Base-by-base conservation (phyloP, 2,797 vertebrate genomes). In the Pitangus sulphuratus region DNA sequence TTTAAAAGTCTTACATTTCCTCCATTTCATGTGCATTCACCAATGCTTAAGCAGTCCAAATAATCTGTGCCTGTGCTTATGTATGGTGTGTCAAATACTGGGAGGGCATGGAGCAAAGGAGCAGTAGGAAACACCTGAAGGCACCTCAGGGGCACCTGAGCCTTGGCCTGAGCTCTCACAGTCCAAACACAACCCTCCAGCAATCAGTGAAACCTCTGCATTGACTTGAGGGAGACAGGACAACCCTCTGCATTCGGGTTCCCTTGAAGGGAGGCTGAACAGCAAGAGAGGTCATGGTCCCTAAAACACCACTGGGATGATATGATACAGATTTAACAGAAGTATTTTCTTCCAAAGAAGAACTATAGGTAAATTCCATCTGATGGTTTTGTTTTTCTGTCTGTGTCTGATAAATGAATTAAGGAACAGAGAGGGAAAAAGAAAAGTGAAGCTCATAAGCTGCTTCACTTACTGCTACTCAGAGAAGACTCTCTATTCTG, bases 281-380 rank as follows among this genome's bases (percentile, higher is more conserved):
- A 22, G 19, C 40, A 37, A 42, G 44, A 22, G 64, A 85, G 50
- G 69, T 4, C 0, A 0, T 25, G 54, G 30, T n/a, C 88, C 81
- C 64, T 60, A 4, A 56, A 77, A n/a, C 57, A 13, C 12, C 6
- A 3, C 7, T 33, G 45, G 51, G 42, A 56, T 48, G 30, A 4
- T 1, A 8, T 8, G 47, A 21, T 9, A 76, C 9, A 16, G 64
- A 24, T 72, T 51, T 31, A 48, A 45, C 28, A 44, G 26, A 37
- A 90, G 77, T 3, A 3, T 22, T 77, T 42, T 82, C 82, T 83
- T 60, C 54, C 68, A 56, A 40, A 56, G 25, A 57, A 64, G 82
- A 86, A 69, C 40, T 30, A 25, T 8, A 57, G 68, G 58, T 89
- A 91, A 96, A 95, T 94, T 70, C 61, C 51, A 65, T 33, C 22